phyloP scores from a whole-genome alignment of 2,888 invertebrate genomes.

The Ormyrus pomaceus region DNA sequence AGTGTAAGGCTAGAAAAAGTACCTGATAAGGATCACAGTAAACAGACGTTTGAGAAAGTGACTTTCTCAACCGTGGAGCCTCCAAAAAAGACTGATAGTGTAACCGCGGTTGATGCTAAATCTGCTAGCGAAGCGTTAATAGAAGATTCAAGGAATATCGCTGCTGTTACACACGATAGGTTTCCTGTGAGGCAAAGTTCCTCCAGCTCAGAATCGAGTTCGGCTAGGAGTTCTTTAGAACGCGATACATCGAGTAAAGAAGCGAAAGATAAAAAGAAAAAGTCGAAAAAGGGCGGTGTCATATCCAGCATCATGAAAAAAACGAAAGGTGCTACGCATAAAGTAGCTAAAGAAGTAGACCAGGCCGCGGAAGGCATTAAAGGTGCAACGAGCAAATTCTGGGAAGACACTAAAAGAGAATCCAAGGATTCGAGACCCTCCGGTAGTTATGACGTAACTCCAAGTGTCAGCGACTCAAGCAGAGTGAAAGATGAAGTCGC shows the following conservation, averaged over 20 bases:
- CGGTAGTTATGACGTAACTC: conserved; percentile 66
- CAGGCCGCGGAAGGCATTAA: conserved; percentile 56
- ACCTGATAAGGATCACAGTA: no score
- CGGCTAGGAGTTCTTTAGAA: conserved; percentile 58
- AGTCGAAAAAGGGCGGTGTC: conserved; percentile 63
- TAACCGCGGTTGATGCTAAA: conserved; percentile 41
- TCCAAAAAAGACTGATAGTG: conserved; percentile 51
- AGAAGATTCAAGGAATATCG: conserved; percentile 59
- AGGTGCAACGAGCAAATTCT: conserved; percentile 52
- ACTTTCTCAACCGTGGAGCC: no score
- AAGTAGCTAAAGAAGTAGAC: conserved; percentile 46
- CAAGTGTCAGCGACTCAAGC: conserved; percentile 57
- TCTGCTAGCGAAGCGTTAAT: conserved; percentile 35
- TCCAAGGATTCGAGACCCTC: conserved; percentile 60
- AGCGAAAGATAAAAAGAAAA: conserved; percentile 59
- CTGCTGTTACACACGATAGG: conserved; percentile 56
- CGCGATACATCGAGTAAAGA: conserved; percentile 58
- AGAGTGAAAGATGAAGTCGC: conserved; percentile 59
- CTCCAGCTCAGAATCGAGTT: conserved; percentile 53
- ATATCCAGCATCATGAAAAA: conserved; percentile 64
- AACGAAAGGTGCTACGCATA: conserved; percentile 47
- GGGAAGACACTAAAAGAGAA: conserved; percentile 59
- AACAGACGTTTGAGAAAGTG: no score
- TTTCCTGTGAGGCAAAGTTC: conserved; percentile 13
- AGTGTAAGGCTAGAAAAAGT: no score